A percentile compares a stretch with the other conserved stretches of the same genome.
These are phyloP conservation scores for Helarctos malayanus DNA, from an alignment of 2,797 vertebrate genomes.

Conservation along the genomic window DNA sequence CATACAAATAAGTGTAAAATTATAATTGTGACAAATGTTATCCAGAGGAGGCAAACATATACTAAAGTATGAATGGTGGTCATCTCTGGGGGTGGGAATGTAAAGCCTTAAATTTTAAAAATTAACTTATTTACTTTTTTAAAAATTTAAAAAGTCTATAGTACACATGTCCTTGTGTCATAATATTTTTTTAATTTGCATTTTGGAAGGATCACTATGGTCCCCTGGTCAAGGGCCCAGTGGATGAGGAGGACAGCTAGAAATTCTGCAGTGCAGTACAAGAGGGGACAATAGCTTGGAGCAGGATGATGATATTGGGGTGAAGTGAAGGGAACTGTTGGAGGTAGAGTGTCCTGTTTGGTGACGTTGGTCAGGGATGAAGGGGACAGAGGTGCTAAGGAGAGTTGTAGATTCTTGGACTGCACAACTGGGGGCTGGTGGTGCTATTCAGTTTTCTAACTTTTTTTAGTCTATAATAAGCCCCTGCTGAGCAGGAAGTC, in stretches of 20 bases:
- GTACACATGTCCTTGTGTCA: background rate
- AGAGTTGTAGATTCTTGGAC: background rate
- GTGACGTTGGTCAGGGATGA: background rate
- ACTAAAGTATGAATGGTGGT: background rate
- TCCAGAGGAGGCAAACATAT: background rate
- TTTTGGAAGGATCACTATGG: background rate
- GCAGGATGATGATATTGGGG: background rate
- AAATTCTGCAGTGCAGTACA: background rate
- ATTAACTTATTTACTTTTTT: background rate
- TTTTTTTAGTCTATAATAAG: background rate
- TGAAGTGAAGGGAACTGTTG: background rate
- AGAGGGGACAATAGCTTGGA: background rate
- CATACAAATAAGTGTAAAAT: constrained; percentile 14
- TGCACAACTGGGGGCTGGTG: background rate
- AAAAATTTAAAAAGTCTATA: background rate
- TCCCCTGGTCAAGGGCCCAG: background rate
- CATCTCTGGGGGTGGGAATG: background rate
- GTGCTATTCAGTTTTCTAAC: background rate
- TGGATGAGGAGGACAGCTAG: background rate
- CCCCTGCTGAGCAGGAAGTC: background rate
- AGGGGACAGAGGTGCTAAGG: background rate
- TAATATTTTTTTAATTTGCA: background rate
- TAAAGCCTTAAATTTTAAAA: constrained; percentile 2
- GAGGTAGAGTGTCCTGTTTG: background rate
- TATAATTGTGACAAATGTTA: background rate